Percentiles rank a stretch among this genome's conserved stretches.
phyloP scores from a whole-genome alignment of 2,888 invertebrate species.

The Luperina testacea region DNA sequence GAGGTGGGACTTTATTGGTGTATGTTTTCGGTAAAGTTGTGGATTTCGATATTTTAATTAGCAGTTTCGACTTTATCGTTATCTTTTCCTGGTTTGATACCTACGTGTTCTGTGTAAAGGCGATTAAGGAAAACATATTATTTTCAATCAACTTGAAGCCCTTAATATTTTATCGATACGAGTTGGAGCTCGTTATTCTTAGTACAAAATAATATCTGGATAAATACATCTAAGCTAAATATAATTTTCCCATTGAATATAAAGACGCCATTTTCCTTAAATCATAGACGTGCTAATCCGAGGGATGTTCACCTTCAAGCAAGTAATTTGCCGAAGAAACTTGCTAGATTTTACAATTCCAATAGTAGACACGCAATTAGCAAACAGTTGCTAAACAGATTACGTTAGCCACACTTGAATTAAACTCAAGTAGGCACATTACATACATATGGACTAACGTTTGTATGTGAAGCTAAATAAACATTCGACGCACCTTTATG shows the following conservation, averaged over 20 bases:
- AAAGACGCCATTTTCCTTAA: constrained; percentile 21
- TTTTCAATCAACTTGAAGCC: not conserved
- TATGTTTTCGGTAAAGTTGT: constrained; percentile 30
- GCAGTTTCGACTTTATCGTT: not conserved
- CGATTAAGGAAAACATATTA: not conserved
- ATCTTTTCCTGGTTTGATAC: constrained; percentile 1
- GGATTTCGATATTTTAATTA: constrained; percentile 28
- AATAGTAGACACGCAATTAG: constrained; percentile 25
- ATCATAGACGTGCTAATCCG: constrained; percentile 5
- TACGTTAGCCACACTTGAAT: constrained; percentile 45
- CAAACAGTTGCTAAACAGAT: constrained; percentile 54
- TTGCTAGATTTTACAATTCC: constrained; percentile 37
- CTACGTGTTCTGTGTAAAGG: not conserved
- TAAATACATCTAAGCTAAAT: not conserved
- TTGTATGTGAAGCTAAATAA: constrained; percentile 31
- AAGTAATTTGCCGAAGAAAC: constrained; percentile 25
- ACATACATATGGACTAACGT: constrained; percentile 9
- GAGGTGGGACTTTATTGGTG: constrained; percentile 36
- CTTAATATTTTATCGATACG: not conserved
- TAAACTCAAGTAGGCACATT: constrained; percentile 31
- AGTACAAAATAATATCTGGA: not conserved
- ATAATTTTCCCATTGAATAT: not conserved
- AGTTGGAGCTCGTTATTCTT: not conserved
- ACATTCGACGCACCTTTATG: constrained; percentile 39
- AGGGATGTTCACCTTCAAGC: constrained; percentile 49